phyloP scores from a whole-genome alignment of 2,888 invertebrate genomes.

The Sesia bembeciformis region DNA sequence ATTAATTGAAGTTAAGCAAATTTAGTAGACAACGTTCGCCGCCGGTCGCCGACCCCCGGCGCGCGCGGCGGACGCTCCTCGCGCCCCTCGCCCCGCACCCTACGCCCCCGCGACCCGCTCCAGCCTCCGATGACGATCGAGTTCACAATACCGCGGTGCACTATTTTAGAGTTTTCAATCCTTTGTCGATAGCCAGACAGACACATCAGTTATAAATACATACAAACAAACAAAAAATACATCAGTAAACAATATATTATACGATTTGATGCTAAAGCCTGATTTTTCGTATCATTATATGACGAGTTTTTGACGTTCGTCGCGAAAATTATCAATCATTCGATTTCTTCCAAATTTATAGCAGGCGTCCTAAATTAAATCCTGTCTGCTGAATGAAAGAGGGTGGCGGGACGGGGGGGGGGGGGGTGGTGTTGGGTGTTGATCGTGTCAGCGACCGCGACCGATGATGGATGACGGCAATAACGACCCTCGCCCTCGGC shows the following conservation, averaged over 20 bases:
- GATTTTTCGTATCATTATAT: too few relatives aligned
- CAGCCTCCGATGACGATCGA: neutral
- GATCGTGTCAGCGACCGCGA: conserved; percentile 7
- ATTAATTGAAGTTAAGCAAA: neutral
- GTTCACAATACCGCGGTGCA: neutral
- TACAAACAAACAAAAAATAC: too few relatives aligned
- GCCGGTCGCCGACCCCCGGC: neutral
- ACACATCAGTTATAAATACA: neutral
- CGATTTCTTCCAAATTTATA: neutral
- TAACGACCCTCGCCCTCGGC: conserved; percentile 32
- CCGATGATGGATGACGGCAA: conserved; percentile 58
- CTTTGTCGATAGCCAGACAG: too few relatives aligned
- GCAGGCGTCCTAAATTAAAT: conserved; percentile 3
- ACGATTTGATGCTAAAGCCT: too few relatives aligned
- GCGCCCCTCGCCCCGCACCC: neutral
- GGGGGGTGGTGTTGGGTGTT: conserved; percentile 3
- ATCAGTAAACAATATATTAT: too few relatives aligned
- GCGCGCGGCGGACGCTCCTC: neutral
- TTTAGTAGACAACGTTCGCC: too few relatives aligned
- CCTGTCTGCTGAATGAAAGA: conserved; percentile 4
- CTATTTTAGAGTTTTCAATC: neutral
- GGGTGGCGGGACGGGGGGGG: conserved; percentile 2
- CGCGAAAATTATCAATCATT: neutral
- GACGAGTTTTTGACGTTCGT: too few relatives aligned
- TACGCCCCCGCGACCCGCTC: neutral